Evolutionary conservation across 37 sponge, comb jelly and placozoan species (phyloP).

Genomic region (Diacarnus erythraeanus): DNA sequence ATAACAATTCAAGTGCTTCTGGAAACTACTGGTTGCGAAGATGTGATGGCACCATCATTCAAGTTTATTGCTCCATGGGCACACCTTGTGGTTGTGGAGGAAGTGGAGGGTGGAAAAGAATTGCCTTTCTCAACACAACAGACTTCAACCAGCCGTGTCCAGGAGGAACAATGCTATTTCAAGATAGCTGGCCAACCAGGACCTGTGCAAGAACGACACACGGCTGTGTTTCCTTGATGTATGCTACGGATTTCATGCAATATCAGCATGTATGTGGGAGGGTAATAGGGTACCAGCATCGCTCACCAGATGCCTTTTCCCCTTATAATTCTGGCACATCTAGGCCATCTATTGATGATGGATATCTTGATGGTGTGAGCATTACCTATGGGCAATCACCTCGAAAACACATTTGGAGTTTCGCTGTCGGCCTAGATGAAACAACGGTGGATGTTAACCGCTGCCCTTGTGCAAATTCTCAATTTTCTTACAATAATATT

Average conservation of each 20-base stretch:
- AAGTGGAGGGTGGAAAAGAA: constrained; percentile 38
- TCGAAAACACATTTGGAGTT: constrained; percentile 12
- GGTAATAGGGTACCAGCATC: not conserved
- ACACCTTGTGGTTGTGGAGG: not conserved
- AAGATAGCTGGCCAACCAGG: not conserved
- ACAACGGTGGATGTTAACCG: not conserved
- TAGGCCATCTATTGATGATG: not conserved
- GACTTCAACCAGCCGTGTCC: constrained; percentile 18
- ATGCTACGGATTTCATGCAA: not conserved
- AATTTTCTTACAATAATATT: not conserved
- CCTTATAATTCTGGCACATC: not conserved
- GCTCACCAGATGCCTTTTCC: constrained; percentile 12
- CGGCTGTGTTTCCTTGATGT: not conserved
- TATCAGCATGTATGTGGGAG: constrained; percentile 15
- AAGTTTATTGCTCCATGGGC: not conserved
- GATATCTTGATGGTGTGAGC: constrained; percentile 10
- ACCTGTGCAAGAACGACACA: constrained; percentile 6
- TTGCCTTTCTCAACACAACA: constrained; percentile 40
- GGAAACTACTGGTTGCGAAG: constrained; percentile 7
- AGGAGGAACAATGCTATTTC: not conserved
- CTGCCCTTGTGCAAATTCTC: not conserved
- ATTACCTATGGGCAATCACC: not conserved
- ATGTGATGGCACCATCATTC: not conserved
- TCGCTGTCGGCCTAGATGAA: constrained; percentile 4
- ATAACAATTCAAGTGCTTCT: not conserved